Base-by-base conservation (phyloP, 2,797 vertebrate genomes). In the Enteromius radiatus region DNA sequence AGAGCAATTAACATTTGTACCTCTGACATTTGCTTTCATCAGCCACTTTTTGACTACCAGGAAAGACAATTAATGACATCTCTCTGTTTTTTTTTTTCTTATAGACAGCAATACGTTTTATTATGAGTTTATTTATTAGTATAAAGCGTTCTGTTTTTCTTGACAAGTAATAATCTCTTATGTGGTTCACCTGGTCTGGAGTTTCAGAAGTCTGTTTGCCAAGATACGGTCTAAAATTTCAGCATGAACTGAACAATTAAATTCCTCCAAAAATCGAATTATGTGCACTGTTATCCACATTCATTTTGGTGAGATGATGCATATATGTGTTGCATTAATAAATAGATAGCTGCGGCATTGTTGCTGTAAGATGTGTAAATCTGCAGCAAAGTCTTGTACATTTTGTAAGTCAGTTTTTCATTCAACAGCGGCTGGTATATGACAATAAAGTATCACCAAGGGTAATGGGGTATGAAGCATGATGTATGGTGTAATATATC, bases 391-490 rank as follows among this genome's bases (percentile, higher is more conserved):
- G 56, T 36, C 54, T 52, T 45, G 7, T 43, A 15, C 28, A 19
- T 75, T 45, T 82, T 28, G 47, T 8, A 64, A 76, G 74, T 77
- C 81, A 61, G 9, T 70, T 82, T 77, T 63, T 83, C 81, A 63
- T 70, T 61, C 69, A 83, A 83, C 74, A 77, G 81, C 41, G 74
- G 64, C 63, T 83, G 65, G 52, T 78, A 49, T 69, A 36, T 70
- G 74, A 77, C 74, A 83, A 77, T 76, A 83, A 69, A 83, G 65
- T 70, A 82, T 80, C 65, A 61, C 78, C 43, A 63, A 49, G 65
- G 81, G 65, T 83, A 83, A 77, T 83, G 74, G 65, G n/a, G 74
- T 77, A 70, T 77, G 38, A 78, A 83, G 63, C 75, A 70, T 83
- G 74, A 83, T 47, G 69, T 70, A 83, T 83, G 74, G 38, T 21